Conservation (phyloP, 2,113 vertebrate genomes). For the Sinocyclocheilus rhinocerous region DNA sequence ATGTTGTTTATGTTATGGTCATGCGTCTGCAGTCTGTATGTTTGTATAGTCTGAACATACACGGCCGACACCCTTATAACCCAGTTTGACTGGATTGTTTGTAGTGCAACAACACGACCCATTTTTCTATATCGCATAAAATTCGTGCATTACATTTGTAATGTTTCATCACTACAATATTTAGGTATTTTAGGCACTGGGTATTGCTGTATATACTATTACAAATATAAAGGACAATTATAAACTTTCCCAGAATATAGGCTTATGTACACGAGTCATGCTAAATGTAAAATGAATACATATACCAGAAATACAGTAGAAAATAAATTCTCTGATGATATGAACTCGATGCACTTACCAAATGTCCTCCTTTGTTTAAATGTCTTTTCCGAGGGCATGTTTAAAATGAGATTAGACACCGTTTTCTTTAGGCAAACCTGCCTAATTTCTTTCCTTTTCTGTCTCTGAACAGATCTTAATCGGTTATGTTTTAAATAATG, state of each 20-base stretch:
- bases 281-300: background rate
- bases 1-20: background rate
- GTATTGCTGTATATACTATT: background rate
- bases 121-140: too few relatives aligned
- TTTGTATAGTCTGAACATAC: background rate
- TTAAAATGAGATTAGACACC: constrained; percentile 62
- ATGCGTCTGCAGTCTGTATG: background rate
- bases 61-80: constrained; percentile 19
- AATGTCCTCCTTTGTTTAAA: constrained; percentile 96
- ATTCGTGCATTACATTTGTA: too few relatives aligned
- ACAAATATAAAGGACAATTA: background rate
- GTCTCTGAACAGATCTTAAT: background rate
- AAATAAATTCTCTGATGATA: background rate
- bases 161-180: background rate
- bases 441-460: background rate
- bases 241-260: background rate
- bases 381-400: constrained; percentile 92
- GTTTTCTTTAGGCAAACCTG: constrained; percentile 40
- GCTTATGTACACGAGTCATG: background rate
- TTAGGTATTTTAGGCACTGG: background rate
- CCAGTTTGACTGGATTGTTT: background rate
- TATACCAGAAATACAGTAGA: background rate
- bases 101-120: background rate
- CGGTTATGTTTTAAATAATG: background rate
- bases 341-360: constrained; percentile 72